These are phyloP conservation scores for Caracal caracal DNA, from an alignment of 2,113 vertebrate genomes.

Conservation along the genomic window DNA sequence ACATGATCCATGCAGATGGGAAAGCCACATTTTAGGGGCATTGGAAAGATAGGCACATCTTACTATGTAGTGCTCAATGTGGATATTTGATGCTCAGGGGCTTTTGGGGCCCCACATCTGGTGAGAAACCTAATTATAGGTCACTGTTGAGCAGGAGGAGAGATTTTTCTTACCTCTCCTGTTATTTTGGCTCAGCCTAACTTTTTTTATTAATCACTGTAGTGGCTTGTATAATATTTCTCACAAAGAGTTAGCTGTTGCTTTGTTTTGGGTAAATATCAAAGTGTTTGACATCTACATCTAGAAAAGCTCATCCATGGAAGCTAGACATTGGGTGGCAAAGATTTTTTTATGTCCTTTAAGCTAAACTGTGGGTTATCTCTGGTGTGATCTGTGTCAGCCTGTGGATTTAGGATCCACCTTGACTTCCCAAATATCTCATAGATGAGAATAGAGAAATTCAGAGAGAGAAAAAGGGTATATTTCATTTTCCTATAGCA, in stretches of 20 bases:
- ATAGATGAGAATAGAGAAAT: background rate
- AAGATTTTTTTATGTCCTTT: background rate
- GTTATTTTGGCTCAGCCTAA: background rate
- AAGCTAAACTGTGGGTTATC: background rate
- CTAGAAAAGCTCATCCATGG: background rate
- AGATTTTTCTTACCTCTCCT: conserved; percentile 1
- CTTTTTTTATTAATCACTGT: background rate
- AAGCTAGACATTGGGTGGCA: background rate
- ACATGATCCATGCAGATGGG: background rate
- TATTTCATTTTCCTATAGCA: background rate
- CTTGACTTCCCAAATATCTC: conserved; percentile 19
- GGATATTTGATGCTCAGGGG: conserved; percentile 64
- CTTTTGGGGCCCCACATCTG: conserved; percentile 33
- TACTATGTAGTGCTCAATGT: conserved; percentile 48
- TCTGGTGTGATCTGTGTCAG: background rate
- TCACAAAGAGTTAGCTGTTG: background rate
- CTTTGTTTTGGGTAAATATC: conserved; percentile 13
- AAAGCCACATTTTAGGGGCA: background rate
- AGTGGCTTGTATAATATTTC: background rate
- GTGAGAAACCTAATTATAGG: conserved; percentile 65
- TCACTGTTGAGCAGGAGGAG: conserved; percentile 16
- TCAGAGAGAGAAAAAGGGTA: background rate
- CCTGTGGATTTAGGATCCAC: background rate
- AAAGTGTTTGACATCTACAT: background rate
- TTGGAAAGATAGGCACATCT: conserved; percentile 52